Conservation (phyloP, 2,113 vertebrate genomes). For the Papio anubis region DNA sequence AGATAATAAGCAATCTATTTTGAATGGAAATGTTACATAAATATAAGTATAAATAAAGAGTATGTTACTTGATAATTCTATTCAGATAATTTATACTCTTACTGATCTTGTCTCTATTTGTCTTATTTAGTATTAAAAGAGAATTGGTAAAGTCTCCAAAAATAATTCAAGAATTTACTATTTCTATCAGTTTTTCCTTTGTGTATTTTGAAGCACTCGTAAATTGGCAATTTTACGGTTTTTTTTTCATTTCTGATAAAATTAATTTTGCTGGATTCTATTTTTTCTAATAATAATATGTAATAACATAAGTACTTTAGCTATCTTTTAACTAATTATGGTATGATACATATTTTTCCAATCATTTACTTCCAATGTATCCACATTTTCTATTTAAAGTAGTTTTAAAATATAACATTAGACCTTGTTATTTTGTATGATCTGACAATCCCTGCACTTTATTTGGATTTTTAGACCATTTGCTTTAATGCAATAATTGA, state of each 20-base stretch:
- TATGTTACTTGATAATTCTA: not conserved
- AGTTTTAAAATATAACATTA: not conserved
- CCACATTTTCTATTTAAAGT: not conserved
- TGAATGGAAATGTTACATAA: not conserved
- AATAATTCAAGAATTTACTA: not conserved
- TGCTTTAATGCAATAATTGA: not conserved
- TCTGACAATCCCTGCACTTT: not conserved
- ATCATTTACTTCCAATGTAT: not conserved
- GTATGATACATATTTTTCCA: not conserved
- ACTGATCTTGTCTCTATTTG: not conserved
- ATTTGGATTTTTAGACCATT: not conserved
- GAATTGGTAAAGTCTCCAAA: not conserved
- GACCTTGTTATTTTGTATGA: not conserved
- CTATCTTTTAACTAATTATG: not conserved
- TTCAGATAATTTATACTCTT: not conserved
- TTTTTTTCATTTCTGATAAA: not conserved
- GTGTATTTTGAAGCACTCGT: not conserved
- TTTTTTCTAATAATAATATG: not conserved
- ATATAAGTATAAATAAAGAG: not conserved
- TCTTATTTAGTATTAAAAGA: not conserved
- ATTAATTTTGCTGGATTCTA: not conserved
- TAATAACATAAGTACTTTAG: not conserved
- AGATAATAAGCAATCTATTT: not conserved
- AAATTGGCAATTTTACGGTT: not conserved
- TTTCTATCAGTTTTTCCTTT: not conserved